Evolutionary conservation across 1,140 invertebrate species (phyloP).

Genomic region (Aethina tumida): DNA sequence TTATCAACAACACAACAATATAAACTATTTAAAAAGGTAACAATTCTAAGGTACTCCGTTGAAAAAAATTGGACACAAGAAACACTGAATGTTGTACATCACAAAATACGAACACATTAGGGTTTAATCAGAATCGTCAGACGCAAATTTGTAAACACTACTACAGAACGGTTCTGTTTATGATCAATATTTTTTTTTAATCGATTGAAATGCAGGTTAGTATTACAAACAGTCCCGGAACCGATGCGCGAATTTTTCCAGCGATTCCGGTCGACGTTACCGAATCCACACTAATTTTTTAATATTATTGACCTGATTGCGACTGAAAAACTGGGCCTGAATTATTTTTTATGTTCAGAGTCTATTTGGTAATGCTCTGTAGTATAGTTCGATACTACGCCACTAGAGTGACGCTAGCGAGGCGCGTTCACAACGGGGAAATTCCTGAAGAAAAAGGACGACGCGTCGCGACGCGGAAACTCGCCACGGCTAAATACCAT

Average conservation of each 20-base stretch:
- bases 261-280: no score
- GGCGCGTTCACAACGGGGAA: constrained; percentile 17
- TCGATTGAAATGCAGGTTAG: constrained; percentile 29
- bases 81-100: constrained; percentile 19
- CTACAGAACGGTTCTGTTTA: constrained; percentile 17
- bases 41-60: constrained; percentile 19
- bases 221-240: constrained; percentile 16
- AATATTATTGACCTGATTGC: no score
- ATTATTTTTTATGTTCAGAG: constrained; percentile 17
- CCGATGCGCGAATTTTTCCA: constrained; percentile 7
- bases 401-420: constrained; percentile 19
- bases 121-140: constrained; percentile 16
- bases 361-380: constrained; percentile 25
- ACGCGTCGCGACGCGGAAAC: not conserved
- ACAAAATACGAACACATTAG: constrained; percentile 30
- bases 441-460: constrained; percentile 7
- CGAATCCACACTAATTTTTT: no score
- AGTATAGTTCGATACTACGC: constrained; percentile 23
- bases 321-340: no score
- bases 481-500: not conserved
- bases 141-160: constrained; percentile 20
- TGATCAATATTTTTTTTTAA: constrained; percentile 30
- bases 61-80: constrained; percentile 16
- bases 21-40: constrained; percentile 19
- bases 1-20: constrained; percentile 11